Evolutionary conservation across 2,888 invertebrate genomes (phyloP).

Genomic region (Lepetodrilus schrolli): DNA sequence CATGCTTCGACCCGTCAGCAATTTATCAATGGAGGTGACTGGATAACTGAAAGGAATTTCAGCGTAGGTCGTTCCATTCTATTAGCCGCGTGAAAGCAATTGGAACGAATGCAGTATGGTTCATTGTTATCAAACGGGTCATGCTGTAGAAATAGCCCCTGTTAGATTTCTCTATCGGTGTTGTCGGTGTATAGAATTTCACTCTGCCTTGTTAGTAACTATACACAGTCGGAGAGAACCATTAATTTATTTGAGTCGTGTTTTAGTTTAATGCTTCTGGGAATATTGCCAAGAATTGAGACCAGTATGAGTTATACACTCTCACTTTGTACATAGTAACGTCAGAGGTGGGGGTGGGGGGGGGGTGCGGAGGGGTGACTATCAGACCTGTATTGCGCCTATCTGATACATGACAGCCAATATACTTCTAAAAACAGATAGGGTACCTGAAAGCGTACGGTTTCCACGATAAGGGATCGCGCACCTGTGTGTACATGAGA

Average conservation of each 20-base stretch:
- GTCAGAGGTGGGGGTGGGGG: neutral
- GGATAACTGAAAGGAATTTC: neutral
- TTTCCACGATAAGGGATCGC: no score
- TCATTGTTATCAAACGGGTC: neutral
- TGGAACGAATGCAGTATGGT: neutral
- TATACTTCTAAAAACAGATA: no score
- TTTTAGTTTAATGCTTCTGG: neutral
- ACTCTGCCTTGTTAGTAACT: no score
- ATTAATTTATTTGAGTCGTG: neutral
- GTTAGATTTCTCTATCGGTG: no score
- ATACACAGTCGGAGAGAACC: no score
- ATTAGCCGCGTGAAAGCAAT: neutral
- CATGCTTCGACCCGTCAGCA: neutral
- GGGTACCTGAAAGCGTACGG: no score
- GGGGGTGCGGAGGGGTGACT: no score
- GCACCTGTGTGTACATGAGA: no score
- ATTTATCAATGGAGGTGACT: neutral
- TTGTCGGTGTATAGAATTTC: no score
- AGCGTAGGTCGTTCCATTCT: slow-evolving; percentile 5
- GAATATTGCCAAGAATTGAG: neutral
- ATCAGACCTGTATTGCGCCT: no score
- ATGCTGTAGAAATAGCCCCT: no score
- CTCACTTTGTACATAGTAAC: neutral
- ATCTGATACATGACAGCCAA: no score
- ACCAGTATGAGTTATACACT: neutral